Conservation (phyloP, 2,888 invertebrate species). For the Acronicta psi region DNA sequence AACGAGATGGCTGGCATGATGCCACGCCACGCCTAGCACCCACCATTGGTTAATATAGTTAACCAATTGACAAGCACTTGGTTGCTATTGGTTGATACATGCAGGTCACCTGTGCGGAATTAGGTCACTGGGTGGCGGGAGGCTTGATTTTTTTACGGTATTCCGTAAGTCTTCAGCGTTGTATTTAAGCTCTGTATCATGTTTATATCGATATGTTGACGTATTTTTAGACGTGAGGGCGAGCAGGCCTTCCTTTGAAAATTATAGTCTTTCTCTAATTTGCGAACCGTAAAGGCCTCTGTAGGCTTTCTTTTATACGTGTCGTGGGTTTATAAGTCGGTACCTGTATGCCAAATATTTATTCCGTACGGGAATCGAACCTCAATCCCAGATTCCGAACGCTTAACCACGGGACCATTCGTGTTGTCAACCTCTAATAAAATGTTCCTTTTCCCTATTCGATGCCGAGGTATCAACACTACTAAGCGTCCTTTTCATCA, state of each 20-base stretch:
- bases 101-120: slow-evolving; percentile 76
- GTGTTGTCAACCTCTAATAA: background rate
- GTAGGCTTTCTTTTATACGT: no score
- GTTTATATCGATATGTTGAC: slow-evolving; percentile 9
- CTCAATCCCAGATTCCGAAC: no score
- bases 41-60: slow-evolving; percentile 87
- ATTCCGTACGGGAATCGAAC: no score
- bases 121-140: slow-evolving; percentile 75
- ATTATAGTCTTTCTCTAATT: no score
- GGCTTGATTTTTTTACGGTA: slow-evolving; percentile 53
- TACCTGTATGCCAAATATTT: no score
- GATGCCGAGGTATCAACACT: background rate
- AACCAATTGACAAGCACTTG: slow-evolving; percentile 87
- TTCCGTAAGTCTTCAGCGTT: slow-evolving; percentile 6
- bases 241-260: no score
- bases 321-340: no score
- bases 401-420: no score
- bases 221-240: background rate
- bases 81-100: slow-evolving; percentile 81
- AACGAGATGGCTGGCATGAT: slow-evolving; percentile 78
- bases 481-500: slow-evolving; percentile 15
- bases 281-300: no score
- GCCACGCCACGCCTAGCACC: slow-evolving; percentile 88
- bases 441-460: background rate
- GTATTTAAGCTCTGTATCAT: slow-evolving; percentile 3